phyloP scores from a whole-genome alignment of 2,797 vertebrate species.

The Salarias fasciatus region DNA sequence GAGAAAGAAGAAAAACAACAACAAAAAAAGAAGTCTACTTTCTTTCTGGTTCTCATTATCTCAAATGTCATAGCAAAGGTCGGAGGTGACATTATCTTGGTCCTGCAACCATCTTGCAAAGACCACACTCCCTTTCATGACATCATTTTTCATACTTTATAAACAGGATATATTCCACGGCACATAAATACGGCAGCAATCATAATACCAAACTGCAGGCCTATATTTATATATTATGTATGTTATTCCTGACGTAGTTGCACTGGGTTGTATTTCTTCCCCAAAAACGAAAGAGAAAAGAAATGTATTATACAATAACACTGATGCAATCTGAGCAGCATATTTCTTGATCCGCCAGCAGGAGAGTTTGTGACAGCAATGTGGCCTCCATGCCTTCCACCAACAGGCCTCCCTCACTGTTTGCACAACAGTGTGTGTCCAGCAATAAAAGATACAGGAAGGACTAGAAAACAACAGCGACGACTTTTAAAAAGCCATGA shows the following conservation, averaged over 20 bases:
- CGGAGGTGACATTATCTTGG: slow-evolving; percentile 31
- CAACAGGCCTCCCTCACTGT: slow-evolving; percentile 1
- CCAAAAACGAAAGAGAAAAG: slow-evolving; percentile 47
- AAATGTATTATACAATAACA: slow-evolving; percentile 70
- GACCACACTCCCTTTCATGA: slow-evolving; percentile 9
- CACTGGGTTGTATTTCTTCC: slow-evolving; percentile 41
- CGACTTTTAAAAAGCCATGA: background rate
- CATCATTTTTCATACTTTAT: slow-evolving; percentile 5
- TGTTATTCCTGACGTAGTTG: slow-evolving; percentile 16
- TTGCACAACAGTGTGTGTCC: slow-evolving; percentile 17
- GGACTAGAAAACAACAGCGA: slow-evolving; percentile 4
- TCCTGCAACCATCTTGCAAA: slow-evolving; percentile 12
- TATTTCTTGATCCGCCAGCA: slow-evolving; percentile 77
- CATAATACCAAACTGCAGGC: slow-evolving; percentile 11
- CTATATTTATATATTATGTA: slow-evolving; percentile 11
- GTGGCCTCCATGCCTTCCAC: slow-evolving; percentile 31
- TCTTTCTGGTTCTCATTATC: slow-evolving; percentile 9
- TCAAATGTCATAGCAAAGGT: slow-evolving; percentile 27
- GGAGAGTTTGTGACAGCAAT: slow-evolving; percentile 41
- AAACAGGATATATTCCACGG: slow-evolving; percentile 24
- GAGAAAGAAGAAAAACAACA: background rate
- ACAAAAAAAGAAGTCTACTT: background rate
- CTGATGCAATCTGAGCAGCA: slow-evolving; percentile 72
- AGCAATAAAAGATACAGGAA: slow-evolving; percentile 11
- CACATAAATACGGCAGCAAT: slow-evolving; percentile 10